Percentiles rank a stretch among this genome's conserved stretches.
phyloP scores from a whole-genome alignment of 2,888 invertebrate genomes.

The Caenorhabditis panamensis region DNA sequence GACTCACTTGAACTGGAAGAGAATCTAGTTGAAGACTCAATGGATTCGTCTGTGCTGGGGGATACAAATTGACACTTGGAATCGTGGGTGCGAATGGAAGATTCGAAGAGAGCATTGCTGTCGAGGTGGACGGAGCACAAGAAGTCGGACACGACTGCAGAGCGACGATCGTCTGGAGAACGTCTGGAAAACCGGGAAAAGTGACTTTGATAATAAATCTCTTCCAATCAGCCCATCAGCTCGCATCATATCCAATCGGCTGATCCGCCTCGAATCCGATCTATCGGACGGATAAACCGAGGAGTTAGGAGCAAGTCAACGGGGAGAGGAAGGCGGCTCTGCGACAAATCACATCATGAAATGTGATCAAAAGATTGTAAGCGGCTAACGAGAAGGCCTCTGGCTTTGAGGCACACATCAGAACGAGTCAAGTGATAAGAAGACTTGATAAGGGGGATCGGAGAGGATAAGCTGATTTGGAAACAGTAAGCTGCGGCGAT shows the following conservation, averaged over 20 bases:
- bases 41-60: background rate
- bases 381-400: background rate
- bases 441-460: background rate
- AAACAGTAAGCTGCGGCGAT: background rate
- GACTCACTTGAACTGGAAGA: conserved; percentile 7
- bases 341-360: conserved; percentile 8
- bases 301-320: background rate
- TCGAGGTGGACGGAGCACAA: conserved; percentile 26
- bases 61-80: conserved; percentile 42
- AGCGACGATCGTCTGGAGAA: conserved; percentile 37
- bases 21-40: conserved; percentile 9
- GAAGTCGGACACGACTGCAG: conserved; percentile 44
- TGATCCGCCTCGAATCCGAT: background rate
- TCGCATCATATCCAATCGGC: conserved; percentile 2
- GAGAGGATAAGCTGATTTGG: conserved; percentile 6
- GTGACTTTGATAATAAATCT: background rate
- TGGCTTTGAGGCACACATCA: conserved; percentile 7
- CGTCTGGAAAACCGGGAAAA: conserved; percentile 20
- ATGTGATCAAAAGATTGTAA: conserved; percentile 26
- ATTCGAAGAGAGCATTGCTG: conserved; percentile 23
- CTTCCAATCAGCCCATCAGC: background rate
- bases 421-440: conserved; percentile 15
- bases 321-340: background rate
- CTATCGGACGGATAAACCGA: background rate
- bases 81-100: conserved; percentile 29